phyloP scores from a whole-genome alignment of 2,113 vertebrate genomes.

The Bostrychus sinensis region DNA sequence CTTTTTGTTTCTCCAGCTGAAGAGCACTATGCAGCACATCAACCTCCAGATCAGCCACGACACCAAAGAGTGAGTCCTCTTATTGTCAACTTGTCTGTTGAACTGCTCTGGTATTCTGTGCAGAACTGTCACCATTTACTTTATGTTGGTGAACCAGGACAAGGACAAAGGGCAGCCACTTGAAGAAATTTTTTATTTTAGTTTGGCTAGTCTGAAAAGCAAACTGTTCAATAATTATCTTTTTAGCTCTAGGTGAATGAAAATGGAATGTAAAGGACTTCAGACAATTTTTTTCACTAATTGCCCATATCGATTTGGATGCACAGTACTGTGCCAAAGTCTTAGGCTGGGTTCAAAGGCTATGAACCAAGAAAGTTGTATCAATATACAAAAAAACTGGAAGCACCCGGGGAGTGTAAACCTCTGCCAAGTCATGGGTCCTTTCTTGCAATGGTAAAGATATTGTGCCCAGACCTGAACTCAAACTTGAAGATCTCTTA shows the following conservation, averaged over 20 bases:
- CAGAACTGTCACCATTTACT: slow-evolving; percentile 19
- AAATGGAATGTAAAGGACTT: slow-evolving; percentile 18
- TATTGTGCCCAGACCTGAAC: neutral
- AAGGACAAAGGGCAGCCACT: neutral
- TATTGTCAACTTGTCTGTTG: slow-evolving; percentile 1
- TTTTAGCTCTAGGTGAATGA: slow-evolving; percentile 16
- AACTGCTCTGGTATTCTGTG: slow-evolving; percentile 13
- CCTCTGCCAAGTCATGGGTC: too few species aligned
- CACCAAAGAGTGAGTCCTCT: slow-evolving; percentile 83
- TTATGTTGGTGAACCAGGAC: slow-evolving; percentile 12
- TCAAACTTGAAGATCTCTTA: neutral
- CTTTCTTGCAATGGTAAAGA: too few species aligned
- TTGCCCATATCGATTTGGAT: slow-evolving; percentile 32
- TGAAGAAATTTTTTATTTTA: neutral
- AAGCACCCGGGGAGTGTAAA: too few species aligned
- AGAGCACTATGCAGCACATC: slow-evolving; percentile 81
- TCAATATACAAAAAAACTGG: too few species aligned
- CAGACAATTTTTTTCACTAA: slow-evolving; percentile 50
- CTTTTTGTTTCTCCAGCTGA: slow-evolving; percentile 75
- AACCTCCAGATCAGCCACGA: slow-evolving; percentile 70
- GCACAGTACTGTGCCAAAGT: slow-evolving; percentile 4
- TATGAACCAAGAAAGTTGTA: neutral
- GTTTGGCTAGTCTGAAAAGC: slow-evolving; percentile 6
- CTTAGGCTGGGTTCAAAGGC: slow-evolving; percentile 18
- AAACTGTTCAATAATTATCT: slow-evolving; percentile 1